phyloP scores from a whole-genome alignment of 2,113 vertebrate species.

The Hippolais icterina region DNA sequence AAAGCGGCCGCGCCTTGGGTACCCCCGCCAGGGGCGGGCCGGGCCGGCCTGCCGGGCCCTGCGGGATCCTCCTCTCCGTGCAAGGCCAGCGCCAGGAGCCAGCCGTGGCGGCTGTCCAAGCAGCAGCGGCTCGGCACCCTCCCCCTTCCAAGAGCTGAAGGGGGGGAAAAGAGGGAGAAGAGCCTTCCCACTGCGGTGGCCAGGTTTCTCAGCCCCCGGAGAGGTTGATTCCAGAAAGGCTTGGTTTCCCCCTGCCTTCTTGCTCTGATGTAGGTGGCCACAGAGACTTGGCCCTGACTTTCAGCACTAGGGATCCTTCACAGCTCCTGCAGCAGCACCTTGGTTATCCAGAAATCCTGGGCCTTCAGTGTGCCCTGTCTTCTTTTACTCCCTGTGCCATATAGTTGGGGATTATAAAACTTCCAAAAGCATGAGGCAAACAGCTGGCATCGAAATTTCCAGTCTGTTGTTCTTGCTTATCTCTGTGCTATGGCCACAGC shows the following conservation, averaged over 20 bases:
- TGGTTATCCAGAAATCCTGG: not conserved
- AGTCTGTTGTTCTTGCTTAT: rapidly evolving
- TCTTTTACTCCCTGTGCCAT: rapidly evolving
- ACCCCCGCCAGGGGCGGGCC: not conserved
- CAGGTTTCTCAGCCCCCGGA: rapidly evolving
- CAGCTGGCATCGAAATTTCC: not conserved
- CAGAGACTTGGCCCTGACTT: not conserved
- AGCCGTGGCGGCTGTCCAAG: not conserved
- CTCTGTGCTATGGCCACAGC: rapidly evolving
- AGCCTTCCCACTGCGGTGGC: rapidly evolving
- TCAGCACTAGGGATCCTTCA: not conserved
- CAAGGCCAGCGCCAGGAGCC: rapidly evolving
- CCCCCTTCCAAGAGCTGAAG: not conserved
- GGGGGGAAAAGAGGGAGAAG: not conserved
- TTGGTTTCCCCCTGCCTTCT: not conserved
- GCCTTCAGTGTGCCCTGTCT: rapidly evolving
- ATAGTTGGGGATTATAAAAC: not conserved
- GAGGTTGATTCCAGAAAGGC: rapidly evolving
- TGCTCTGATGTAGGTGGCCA: rapidly evolving
- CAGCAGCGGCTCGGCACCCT: not conserved
- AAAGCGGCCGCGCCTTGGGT: not conserved
- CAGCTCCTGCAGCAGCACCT: not conserved
- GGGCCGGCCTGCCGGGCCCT: not conserved
- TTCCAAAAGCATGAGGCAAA: rapidly evolving
- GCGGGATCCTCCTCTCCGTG: rapidly evolving